Percentiles rank a stretch among this genome's conserved stretches.
Conservation (phyloP, 2,888 invertebrate species). For the Trichogramma evanescens region DNA sequence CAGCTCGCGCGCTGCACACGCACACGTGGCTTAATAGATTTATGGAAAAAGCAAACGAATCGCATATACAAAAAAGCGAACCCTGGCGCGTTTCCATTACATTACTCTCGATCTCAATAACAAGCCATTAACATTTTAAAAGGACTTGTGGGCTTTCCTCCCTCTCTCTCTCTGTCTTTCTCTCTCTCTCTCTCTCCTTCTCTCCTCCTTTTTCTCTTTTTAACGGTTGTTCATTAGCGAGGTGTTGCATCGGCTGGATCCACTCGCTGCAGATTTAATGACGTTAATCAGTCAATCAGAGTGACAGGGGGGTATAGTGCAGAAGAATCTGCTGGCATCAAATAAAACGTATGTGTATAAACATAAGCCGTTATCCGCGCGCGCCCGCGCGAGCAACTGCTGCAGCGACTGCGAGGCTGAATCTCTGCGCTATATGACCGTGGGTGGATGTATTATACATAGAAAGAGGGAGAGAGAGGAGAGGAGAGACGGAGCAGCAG, state of each 20-base stretch:
- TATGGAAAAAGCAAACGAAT: slow-evolving; percentile 33
- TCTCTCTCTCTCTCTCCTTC: too few relatives aligned
- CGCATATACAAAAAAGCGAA: slow-evolving; percentile 28
- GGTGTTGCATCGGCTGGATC: neutral
- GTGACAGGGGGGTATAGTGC: slow-evolving; percentile 27
- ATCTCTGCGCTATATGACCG: too few relatives aligned
- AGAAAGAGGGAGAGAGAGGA: too few relatives aligned
- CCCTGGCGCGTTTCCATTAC: neutral
- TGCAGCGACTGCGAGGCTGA: too few relatives aligned
- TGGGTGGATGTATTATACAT: neutral
- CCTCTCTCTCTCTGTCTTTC: too few relatives aligned
- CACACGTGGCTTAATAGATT: slow-evolving; percentile 18
- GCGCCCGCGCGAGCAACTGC: neutral
- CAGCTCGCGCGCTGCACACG: slow-evolving; percentile 6
- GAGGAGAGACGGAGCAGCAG: too few relatives aligned
- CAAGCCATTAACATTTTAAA: slow-evolving; percentile 32
- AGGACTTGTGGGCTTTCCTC: slow-evolving; percentile 22
- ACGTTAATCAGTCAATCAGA: slow-evolving; percentile 37
- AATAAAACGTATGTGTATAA: too few relatives aligned
- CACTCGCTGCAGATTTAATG: slow-evolving; percentile 26
- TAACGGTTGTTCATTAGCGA: slow-evolving; percentile 15
- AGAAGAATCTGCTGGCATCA: too few relatives aligned
- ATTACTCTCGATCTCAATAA: too few relatives aligned
- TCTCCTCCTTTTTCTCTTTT: too few relatives aligned
- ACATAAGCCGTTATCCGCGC: slow-evolving; percentile 8